Conservation (phyloP, 2,888 invertebrate species). For the Schizaphis graminum region DNA sequence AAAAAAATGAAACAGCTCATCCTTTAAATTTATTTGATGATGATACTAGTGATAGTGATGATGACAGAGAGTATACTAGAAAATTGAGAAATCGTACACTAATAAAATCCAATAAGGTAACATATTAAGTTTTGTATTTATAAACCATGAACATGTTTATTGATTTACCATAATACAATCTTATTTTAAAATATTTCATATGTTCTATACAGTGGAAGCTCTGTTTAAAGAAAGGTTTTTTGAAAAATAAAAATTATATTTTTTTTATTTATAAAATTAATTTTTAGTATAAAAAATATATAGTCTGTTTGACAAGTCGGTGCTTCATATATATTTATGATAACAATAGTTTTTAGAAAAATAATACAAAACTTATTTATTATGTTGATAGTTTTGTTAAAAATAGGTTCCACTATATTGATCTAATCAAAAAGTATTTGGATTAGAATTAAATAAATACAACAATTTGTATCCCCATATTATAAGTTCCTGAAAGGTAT, state of each 20-base stretch:
- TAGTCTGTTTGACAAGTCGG: too few species aligned
- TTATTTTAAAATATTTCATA: background rate
- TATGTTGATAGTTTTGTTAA: too few species aligned
- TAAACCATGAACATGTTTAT: background rate
- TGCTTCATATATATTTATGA: too few species aligned
- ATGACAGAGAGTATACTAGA: background rate
- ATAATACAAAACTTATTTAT: too few species aligned
- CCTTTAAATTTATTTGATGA: conserved; percentile 32
- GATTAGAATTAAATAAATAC: background rate
- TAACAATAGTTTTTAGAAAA: too few species aligned
- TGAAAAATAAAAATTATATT: too few species aligned
- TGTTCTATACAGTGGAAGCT: too few species aligned
- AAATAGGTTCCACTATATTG: background rate
- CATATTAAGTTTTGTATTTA: background rate
- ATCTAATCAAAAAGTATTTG: background rate
- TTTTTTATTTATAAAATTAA: too few species aligned
- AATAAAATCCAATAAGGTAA: background rate
- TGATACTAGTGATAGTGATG: conserved; percentile 29
- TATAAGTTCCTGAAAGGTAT: background rate
- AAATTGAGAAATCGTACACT: conserved; percentile 20
- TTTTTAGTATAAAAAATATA: too few species aligned
- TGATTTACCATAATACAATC: background rate
- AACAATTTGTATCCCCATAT: background rate
- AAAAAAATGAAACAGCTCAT: background rate
- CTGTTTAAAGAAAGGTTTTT: too few species aligned